Percentiles rank a stretch among this genome's conserved stretches.
These are phyloP conservation scores for Pharmacophagus antenor DNA, from an alignment of 2,888 invertebrate species.

Conservation along the genomic window DNA sequence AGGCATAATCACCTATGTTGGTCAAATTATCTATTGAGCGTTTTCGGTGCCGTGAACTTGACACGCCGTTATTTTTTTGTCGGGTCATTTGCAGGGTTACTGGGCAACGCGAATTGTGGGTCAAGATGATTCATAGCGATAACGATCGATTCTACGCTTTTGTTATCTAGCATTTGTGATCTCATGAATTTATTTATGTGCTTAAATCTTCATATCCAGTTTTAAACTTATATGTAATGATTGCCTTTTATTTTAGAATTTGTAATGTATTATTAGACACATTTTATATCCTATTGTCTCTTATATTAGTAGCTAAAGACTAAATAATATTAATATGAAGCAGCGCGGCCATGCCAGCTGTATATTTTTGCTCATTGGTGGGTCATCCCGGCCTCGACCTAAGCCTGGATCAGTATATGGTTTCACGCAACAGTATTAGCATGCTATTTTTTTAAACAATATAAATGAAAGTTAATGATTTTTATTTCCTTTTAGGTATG, in stretches of 20 bases:
- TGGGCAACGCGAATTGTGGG: slow-evolving; percentile 23
- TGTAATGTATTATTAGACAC: no score
- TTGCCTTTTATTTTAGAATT: neutral
- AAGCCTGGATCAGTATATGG: no score
- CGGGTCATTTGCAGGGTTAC: slow-evolving; percentile 18
- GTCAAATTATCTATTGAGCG: slow-evolving; percentile 35
- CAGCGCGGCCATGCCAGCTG: no score
- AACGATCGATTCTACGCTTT: neutral
- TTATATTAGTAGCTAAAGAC: no score
- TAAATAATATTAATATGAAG: no score
- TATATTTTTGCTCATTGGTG: no score
- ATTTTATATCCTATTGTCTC: no score
- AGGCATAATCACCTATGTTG: slow-evolving; percentile 35
- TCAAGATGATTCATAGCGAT: slow-evolving; percentile 5
- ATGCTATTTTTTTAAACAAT: no score
- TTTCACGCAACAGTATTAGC: no score
- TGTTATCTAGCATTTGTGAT: neutral
- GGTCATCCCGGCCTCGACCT: no score
- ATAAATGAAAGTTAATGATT: no score
- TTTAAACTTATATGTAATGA: neutral
- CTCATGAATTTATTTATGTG: neutral
- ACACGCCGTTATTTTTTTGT: slow-evolving; percentile 39
- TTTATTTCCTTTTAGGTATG: no score
- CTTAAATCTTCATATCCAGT: neutral
- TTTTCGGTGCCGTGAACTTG: slow-evolving; percentile 56